Percentiles rank a stretch among this genome's conserved stretches.
phyloP scores from a whole-genome alignment of 2,113 vertebrate species.

The Tragelaphus buxtoni region DNA sequence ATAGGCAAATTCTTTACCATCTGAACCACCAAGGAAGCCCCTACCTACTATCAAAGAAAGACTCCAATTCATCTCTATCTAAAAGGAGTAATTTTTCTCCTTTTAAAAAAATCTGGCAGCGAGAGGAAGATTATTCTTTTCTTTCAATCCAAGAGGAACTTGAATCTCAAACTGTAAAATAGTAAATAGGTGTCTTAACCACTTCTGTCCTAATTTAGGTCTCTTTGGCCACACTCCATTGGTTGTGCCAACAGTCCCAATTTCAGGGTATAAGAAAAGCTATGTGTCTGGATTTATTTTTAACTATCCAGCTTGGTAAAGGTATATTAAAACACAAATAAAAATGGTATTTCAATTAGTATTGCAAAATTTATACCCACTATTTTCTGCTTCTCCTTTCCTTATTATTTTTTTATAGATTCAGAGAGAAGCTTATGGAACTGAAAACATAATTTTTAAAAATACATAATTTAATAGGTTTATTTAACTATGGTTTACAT shows the following conservation, averaged over 20 bases:
- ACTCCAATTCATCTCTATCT: conserved; percentile 22
- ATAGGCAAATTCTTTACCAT: neutral
- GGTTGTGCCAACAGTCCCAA: neutral
- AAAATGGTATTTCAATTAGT: neutral
- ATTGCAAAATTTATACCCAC: neutral
- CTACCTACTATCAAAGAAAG: neutral
- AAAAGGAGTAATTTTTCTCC: neutral
- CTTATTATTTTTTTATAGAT: neutral
- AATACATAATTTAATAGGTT: neutral
- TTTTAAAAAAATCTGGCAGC: neutral
- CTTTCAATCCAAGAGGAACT: neutral
- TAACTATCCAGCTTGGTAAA: neutral
- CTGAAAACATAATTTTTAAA: neutral
- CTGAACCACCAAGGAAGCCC: neutral
- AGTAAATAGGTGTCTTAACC: neutral
- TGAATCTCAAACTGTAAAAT: neutral
- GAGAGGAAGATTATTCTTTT: neutral
- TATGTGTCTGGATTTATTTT: neutral
- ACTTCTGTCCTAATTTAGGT: neutral
- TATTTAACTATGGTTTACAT: neutral
- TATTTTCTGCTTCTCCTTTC: neutral
- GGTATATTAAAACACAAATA: neutral
- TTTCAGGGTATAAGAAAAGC: neutral
- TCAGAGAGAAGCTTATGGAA: neutral
- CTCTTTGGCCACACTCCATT: neutral